Base-by-base conservation (phyloP, 2,888 invertebrate genomes). In the Bhutanitis thaidina region DNA sequence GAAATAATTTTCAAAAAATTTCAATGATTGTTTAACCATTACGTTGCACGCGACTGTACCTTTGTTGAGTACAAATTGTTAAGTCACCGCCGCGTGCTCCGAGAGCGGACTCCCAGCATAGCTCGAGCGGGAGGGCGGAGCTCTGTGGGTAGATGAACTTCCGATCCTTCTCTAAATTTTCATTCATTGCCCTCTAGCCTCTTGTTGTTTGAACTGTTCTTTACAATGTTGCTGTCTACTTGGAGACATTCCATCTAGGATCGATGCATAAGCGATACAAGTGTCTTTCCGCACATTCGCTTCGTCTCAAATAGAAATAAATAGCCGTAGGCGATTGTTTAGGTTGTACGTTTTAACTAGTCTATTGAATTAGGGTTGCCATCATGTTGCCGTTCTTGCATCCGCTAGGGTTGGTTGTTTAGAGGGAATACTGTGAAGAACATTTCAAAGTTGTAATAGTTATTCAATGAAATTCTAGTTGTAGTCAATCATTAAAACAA, bases 391-490 rank as follows among this genome's bases (percentile, higher is more conserved):
- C 40, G 30, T 37, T 34, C 13, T 40, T 25, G 39, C 44, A 14
- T 41, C 25, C 16, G 30, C 45, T 40, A 45, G 51, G 36, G 43
- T 53, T 41, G 37, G 44, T 52, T 52, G 52, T 49, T 51, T 49
- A 41, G 51, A 43, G 51, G 47, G 43, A 55, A 52, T 64, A 61
- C 52, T 63, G 65, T 63, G 59, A 63, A 59, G 64, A 62, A 65
- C 65, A 60, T 58, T 60, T 63, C 65, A 47, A 57, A 50, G 37
- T 37, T 54, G 47, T 53, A 60, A 72, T 76, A 78, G 77, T 77
- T 78, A 74, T 68, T 74, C 57, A 49, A 72, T 68, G 71, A 62
- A 78, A 71, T 77, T 77, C 65, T 84, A 82, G 84, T 75, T 77
- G 69, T 77, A 72, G 75, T 80, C 77, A 75, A 60, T 74, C 76